Evolutionary conservation across 1,140 invertebrate genomes (phyloP), one percentile per base, ranked within the genome.

Genomic region (Tyrophagus putrescentiae): DNA sequence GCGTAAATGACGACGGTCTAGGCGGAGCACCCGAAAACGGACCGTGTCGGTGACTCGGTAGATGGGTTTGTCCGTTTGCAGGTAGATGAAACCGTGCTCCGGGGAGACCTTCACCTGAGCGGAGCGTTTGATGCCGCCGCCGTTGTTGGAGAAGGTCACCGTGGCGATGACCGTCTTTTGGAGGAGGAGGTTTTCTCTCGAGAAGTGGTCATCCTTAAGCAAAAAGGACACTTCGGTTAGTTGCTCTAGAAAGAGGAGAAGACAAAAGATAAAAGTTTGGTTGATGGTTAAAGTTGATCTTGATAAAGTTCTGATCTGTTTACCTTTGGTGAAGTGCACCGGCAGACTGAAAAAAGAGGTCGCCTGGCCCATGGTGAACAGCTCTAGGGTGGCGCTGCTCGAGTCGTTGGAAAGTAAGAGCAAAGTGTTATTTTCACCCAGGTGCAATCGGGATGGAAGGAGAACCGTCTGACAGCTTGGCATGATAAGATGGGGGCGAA

Each of bases 31-130:
- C 2, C 65, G 60, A 39, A 67, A 60, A 34, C 41, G 39, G 3
- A 67, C 65, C 11, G 23, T 50, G 29, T 67, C 61, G n/a, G 60
- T 63, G 11, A 63, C 60, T 13, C 42, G 63, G 41, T 67, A 67
- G 16, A 66, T 57, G 25, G 65, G 65, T 56, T 67, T 67, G 50
- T 67, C 65, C 16, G 65, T 67, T 52, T 67, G 65, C 21, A 67
- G 25, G 52, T 65, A 62, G 1, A 50, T 41, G 32, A 61, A 54
- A n/a, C 63, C 61, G 54, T 31, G 21, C 13, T 34, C 32, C 52
- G 39, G n/a, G 11, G 23, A 36, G 11, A 62, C 23, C 36, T 60
- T n/a, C n/a, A n/a, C n/a, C n/a, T n/a, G n/a, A n/a, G n/a, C 27
- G 13, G 60, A 16, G 7, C 44, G 6, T 33, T 34, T 23, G 16